Percentiles rank a stretch among this genome's conserved stretches.
phyloP scores from a whole-genome alignment of 2,888 invertebrate species.

The Apantesis nais region DNA sequence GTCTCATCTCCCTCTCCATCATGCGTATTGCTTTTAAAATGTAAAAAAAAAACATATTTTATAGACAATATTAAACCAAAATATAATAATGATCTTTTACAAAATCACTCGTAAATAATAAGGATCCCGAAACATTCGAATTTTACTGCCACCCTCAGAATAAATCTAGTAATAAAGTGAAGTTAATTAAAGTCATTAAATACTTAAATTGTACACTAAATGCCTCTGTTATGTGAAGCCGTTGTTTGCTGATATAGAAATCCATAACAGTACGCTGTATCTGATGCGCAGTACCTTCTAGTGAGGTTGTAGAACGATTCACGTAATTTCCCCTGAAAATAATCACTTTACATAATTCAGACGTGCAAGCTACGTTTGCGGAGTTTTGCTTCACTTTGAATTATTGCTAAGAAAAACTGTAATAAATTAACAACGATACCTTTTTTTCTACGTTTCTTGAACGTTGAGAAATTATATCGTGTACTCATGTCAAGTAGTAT shows the following conservation, averaged over 20 bases:
- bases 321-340: conserved; percentile 49
- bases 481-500: conserved; percentile 1
- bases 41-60: too few species aligned
- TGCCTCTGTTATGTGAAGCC: not conserved
- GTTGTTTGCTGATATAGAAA: not conserved
- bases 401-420: conserved; percentile 37
- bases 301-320: conserved; percentile 38
- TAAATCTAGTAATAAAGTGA: not conserved
- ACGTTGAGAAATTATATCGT: conserved; percentile 18
- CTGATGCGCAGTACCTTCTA: conserved; percentile 22
- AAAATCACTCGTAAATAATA: not conserved
- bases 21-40: too few species aligned
- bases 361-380: conserved; percentile 38
- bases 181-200: not conserved
- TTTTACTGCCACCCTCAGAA: not conserved
- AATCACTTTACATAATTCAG: conserved; percentile 48
- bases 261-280: conserved; percentile 15
- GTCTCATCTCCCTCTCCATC: too few species aligned
- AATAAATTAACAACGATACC: conserved; percentile 41
- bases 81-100: not conserved
- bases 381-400: conserved; percentile 37
- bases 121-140: not conserved
- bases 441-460: conserved; percentile 33
- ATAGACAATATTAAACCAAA: not conserved
- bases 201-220: not conserved